These are phyloP conservation scores for Stenodera caucasica DNA, from an alignment of 2,888 invertebrate genomes.

Conservation along the genomic window DNA sequence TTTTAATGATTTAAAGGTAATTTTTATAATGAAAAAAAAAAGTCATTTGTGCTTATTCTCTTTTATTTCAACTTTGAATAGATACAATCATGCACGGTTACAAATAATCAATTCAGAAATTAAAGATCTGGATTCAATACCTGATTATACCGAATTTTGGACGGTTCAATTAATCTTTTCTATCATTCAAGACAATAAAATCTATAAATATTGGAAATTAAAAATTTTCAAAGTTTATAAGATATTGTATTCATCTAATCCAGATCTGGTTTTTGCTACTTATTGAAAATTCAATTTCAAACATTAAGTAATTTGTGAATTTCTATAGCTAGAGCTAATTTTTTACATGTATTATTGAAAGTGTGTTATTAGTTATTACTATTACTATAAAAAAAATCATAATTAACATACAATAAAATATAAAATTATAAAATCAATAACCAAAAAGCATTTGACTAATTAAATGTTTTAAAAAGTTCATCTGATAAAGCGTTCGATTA, in stretches of 20 bases:
- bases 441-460: too few relatives aligned
- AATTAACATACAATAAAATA: conserved; percentile 7
- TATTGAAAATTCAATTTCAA: neutral
- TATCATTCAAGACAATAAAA: neutral
- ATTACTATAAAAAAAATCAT: conserved; percentile 1
- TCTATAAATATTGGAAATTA: neutral
- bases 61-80: conserved; percentile 12
- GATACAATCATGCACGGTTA: conserved; percentile 24
- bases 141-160: neutral
- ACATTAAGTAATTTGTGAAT: conserved; percentile 1
- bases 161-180: neutral
- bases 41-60: conserved; percentile 3
- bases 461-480: too few relatives aligned
- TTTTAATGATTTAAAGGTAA: neutral
- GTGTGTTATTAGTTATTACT: too few relatives aligned
- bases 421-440: neutral
- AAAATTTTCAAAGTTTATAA: neutral
- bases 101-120: conserved; percentile 12
- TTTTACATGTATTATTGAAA: neutral
- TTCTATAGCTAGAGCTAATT: neutral
- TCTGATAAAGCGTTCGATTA: neutral
- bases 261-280: neutral
- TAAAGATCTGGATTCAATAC: neutral
- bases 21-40: neutral
- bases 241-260: neutral